Conservation (phyloP, 1,140 invertebrate genomes). For the Zaprionus lachaisei region DNA sequence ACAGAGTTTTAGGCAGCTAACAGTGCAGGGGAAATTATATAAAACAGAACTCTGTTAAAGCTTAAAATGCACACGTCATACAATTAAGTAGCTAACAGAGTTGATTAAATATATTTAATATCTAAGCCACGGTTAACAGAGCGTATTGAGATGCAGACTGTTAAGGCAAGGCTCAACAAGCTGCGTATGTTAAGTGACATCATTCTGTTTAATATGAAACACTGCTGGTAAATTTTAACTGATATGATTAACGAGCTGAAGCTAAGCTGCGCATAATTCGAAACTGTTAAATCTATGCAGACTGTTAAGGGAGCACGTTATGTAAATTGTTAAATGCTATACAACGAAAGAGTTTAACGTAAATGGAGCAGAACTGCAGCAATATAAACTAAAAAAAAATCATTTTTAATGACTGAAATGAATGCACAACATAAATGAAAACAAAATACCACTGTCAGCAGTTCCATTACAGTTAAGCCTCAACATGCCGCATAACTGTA, state of each 20-base stretch:
- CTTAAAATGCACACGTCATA: too few relatives aligned
- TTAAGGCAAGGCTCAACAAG: background rate
- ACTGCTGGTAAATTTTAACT: background rate
- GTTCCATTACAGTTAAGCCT: background rate
- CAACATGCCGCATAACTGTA: background rate
- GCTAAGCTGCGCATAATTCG: rapidly evolving
- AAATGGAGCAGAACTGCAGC: too few relatives aligned
- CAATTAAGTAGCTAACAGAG: too few relatives aligned
- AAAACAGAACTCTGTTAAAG: background rate
- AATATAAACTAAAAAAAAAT: background rate
- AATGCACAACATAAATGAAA: background rate
- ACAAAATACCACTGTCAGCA: background rate
- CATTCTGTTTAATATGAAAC: background rate
- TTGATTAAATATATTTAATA: background rate
- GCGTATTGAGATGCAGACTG: background rate
- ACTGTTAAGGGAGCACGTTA: too few relatives aligned
- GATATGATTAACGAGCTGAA: background rate
- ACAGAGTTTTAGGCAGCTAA: too few relatives aligned
- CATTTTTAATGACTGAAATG: background rate
- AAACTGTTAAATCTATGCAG: too few relatives aligned
- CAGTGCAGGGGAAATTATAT: too few relatives aligned
- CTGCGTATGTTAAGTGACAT: background rate
- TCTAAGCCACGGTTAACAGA: too few relatives aligned
- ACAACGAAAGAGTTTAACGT: too few relatives aligned
- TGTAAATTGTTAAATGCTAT: too few relatives aligned